Conservation (phyloP, 1,140 invertebrate species). For the Mercenaria mercenaria region DNA sequence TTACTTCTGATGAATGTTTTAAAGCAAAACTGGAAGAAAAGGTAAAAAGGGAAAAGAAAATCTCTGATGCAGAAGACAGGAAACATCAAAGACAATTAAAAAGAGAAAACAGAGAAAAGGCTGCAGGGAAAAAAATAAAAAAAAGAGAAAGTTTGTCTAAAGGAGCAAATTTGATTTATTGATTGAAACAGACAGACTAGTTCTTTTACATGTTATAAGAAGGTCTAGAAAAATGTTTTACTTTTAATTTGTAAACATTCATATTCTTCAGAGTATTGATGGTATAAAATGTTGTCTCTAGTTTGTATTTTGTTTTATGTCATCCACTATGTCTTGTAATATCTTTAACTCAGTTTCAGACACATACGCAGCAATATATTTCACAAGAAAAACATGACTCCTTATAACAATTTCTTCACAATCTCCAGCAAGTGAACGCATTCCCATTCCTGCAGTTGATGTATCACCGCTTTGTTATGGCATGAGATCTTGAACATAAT, state of each 20-base stretch:
- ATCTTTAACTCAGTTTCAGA: background rate
- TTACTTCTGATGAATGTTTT: background rate
- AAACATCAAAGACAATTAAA: background rate
- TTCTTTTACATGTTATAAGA: too few relatives aligned
- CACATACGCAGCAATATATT: background rate
- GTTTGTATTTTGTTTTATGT: slow-evolving; percentile 11
- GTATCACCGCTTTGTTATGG: background rate
- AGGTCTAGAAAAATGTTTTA: too few relatives aligned
- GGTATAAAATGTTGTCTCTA: background rate
- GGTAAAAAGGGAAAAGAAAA: background rate
- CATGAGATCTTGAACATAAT: background rate
- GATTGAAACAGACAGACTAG: background rate
- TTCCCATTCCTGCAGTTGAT: background rate
- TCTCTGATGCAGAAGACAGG: background rate
- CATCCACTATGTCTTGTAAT: background rate
- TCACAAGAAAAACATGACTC: slow-evolving; percentile 9
- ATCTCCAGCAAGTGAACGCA: background rate
- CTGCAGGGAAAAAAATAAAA: background rate
- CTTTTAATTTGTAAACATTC: too few relatives aligned
- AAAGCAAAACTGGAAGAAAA: background rate
- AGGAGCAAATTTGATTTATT: background rate
- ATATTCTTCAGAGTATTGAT: too few relatives aligned
- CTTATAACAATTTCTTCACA: background rate
- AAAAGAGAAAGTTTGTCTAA: too few relatives aligned
- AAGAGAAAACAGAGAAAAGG: background rate